Conservation (phyloP, 2,888 invertebrate species). For the Leptinotarsa peninsularis region DNA sequence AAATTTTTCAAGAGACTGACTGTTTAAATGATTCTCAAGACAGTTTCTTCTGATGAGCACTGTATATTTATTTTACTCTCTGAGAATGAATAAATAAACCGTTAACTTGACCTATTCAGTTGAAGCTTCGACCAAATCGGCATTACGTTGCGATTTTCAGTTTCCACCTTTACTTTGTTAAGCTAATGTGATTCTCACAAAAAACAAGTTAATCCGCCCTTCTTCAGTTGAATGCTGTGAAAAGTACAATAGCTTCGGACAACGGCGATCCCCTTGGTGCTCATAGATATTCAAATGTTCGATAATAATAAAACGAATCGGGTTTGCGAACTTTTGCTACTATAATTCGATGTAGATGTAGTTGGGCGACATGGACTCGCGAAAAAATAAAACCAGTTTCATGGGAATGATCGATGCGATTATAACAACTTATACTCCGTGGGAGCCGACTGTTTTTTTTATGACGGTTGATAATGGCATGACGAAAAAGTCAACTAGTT, state of each 20-base stretch:
- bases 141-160: slow-evolving; percentile 12
- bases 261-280: neutral
- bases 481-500: neutral
- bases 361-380: slow-evolving; percentile 13
- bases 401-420: slow-evolving; percentile 16
- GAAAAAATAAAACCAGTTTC: slow-evolving; percentile 12
- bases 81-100: neutral
- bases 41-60: neutral
- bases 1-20: too few species aligned
- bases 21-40: too few species aligned
- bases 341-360: slow-evolving; percentile 14
- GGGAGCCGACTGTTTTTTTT: neutral
- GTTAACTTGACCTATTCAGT: neutral
- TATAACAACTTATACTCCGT: slow-evolving; percentile 8
- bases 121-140: neutral
- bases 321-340: slow-evolving; percentile 16
- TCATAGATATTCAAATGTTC: neutral
- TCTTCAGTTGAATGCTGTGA: neutral
- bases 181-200: neutral
- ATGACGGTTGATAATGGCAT: neutral
- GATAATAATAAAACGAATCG: slow-evolving; percentile 2
- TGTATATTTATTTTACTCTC: neutral
- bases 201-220: slow-evolving; percentile 5
- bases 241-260: slow-evolving; percentile 11
- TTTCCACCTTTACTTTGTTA: slow-evolving; percentile 1